These are phyloP conservation scores for Pammene aurita DNA, from an alignment of 2,888 invertebrate species.

Conservation along the genomic window DNA sequence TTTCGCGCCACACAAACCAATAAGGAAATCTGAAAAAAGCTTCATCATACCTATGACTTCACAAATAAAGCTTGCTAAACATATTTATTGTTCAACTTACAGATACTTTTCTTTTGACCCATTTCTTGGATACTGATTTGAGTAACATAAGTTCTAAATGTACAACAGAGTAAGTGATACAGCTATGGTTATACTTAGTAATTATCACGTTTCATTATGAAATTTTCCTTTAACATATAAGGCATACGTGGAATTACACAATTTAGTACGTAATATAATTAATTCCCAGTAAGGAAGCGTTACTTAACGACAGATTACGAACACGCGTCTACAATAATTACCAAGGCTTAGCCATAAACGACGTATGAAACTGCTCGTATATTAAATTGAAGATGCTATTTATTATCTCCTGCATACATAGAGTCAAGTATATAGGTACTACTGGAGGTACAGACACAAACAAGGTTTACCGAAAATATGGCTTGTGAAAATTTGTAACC, in stretches of 20 bases:
- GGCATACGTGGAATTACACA: slow-evolving; percentile 9
- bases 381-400: slow-evolving; percentile 32
- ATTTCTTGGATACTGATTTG: too few relatives aligned
- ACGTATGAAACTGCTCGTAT: slow-evolving; percentile 33
- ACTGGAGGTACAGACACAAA: too few relatives aligned
- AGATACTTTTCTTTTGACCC: too few relatives aligned
- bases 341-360: slow-evolving; percentile 37
- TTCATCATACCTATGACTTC: too few relatives aligned
- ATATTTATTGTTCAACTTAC: too few relatives aligned
- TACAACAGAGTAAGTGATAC: too few relatives aligned
- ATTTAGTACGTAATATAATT: slow-evolving; percentile 35
- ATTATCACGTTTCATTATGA: background rate
- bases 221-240: slow-evolving; percentile 1
- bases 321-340: slow-evolving; percentile 40
- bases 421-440: background rate
- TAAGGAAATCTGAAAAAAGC: too few relatives aligned
- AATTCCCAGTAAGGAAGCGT: slow-evolving; percentile 38
- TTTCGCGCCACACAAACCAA: too few relatives aligned
- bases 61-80: too few relatives aligned
- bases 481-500: too few relatives aligned
- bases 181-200: background rate
- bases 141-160: too few relatives aligned
- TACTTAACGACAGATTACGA: slow-evolving; percentile 41
- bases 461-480: too few relatives aligned
- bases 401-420: slow-evolving; percentile 8